Evolutionary conservation across 92 coral and sea anemone species (phyloP).

Genomic region (Bergia puertoricense): DNA sequence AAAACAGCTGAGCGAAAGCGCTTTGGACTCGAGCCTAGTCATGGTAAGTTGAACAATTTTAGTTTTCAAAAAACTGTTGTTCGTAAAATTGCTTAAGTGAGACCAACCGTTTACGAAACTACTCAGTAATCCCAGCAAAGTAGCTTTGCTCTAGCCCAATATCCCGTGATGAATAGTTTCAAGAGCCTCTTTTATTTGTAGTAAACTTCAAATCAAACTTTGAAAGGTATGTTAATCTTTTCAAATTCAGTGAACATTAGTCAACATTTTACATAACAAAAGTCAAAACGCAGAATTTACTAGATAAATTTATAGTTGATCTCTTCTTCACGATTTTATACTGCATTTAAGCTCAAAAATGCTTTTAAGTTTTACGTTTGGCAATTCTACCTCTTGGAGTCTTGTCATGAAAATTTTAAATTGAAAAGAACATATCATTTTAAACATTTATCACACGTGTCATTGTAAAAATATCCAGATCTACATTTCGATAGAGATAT

Average conservation of each 20-base stretch:
- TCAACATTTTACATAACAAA: too few species aligned
- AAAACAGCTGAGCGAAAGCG: conserved; percentile 31
- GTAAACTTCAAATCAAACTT: neutral
- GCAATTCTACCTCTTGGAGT: neutral
- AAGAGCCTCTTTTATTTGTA: neutral
- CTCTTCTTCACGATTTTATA: neutral
- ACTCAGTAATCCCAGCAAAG: neutral
- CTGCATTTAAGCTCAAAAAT: neutral
- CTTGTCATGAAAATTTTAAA: conserved; percentile 41
- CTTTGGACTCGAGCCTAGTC: neutral
- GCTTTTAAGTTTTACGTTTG: neutral
- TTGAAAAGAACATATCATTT: conserved; percentile 49
- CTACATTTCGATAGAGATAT: neutral
- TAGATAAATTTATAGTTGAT: neutral
- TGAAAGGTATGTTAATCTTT: too few species aligned
- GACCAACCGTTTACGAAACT: neutral
- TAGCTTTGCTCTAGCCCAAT: neutral
- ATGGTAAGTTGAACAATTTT: neutral
- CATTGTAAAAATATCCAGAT: neutral
- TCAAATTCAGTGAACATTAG: neutral
- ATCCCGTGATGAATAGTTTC: neutral
- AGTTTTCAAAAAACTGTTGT: too few species aligned
- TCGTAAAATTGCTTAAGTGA: neutral
- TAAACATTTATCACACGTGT: conserved; percentile 74
- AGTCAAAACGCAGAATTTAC: neutral